Percentiles rank a stretch among this genome's conserved stretches.
Evolutionary conservation across 1,140 invertebrate genomes (phyloP).

Genomic region (Caerostris darwini): DNA sequence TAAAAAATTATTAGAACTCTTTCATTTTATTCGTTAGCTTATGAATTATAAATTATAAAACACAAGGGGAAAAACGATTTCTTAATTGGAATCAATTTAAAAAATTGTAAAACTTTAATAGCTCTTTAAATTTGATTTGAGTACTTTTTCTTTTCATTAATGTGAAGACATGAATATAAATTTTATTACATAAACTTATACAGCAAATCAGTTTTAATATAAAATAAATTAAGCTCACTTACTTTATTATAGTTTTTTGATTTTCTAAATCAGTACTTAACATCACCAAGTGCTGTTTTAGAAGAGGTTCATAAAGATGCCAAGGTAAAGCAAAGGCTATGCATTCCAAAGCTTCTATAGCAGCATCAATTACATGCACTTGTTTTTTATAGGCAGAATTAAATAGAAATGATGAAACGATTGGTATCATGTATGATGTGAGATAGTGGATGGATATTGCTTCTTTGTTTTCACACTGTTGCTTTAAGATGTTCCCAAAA

Average conservation of each 20-base stretch:
- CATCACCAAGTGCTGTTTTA: constrained; percentile 90
- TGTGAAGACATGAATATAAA: no score
- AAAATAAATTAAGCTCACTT: no score
- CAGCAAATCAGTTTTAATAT: no score
- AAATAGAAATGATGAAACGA: constrained; percentile 90
- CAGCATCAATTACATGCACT: constrained; percentile 91
- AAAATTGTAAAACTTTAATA: no score
- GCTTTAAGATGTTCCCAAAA: constrained; percentile 82
- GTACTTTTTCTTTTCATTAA: no score
- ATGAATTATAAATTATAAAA: no score
- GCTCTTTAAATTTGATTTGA: no score
- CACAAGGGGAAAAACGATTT: no score
- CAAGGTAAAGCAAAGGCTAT: constrained; percentile 91
- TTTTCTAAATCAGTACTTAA: constrained; percentile 87
- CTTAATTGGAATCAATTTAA: no score
- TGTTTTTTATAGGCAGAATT: constrained; percentile 89
- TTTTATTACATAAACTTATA: no score
- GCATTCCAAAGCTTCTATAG: constrained; percentile 86
- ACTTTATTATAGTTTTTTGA: constrained; percentile 89
- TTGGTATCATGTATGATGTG: constrained; percentile 91
- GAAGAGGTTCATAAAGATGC: constrained; percentile 91
- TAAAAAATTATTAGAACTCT: no score
- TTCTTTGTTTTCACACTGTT: constrained; percentile 82
- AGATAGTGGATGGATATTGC: constrained; percentile 87
- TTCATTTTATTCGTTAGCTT: no score